A percentile compares a stretch with the other conserved stretches of the same genome.
Conservation (phyloP, 2,888 invertebrate species). For the Drosophila mettleri region DNA sequence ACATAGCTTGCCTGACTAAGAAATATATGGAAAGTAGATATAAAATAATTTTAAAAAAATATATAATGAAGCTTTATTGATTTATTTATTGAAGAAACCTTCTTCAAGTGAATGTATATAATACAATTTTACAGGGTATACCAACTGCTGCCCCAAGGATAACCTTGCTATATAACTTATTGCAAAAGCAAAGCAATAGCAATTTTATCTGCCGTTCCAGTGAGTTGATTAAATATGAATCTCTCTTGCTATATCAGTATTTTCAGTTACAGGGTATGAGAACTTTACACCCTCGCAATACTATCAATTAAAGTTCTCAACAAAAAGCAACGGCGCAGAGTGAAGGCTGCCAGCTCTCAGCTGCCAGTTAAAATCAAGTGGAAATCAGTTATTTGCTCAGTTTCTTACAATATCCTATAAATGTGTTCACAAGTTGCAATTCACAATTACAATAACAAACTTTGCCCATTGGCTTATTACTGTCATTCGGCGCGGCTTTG, state of each 20-base stretch:
- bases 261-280: slow-evolving; percentile 8
- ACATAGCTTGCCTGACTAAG: no score
- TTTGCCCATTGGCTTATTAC: slow-evolving; percentile 13
- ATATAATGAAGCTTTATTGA: no score
- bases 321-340: background rate
- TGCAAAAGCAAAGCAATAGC: no score
- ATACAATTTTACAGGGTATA: no score
- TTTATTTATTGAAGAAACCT: no score
- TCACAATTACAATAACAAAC: slow-evolving; percentile 8
- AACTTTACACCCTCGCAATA: background rate
- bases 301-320: background rate
- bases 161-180: no score
- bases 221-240: no score
- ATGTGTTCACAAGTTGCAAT: background rate
- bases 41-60: no score
- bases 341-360: background rate
- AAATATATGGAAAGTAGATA: no score
- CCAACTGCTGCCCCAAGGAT: no score
- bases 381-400: background rate
- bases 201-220: no score
- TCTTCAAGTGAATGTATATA: no score
- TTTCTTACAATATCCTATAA: background rate
- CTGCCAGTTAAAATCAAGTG: background rate
- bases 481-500: slow-evolving; percentile 55
- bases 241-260: background rate